A percentile compares a stretch with the other conserved stretches of the same genome.
Conservation (phyloP, 2,888 invertebrate species). For the Caenorhabditis sp. region DNA sequence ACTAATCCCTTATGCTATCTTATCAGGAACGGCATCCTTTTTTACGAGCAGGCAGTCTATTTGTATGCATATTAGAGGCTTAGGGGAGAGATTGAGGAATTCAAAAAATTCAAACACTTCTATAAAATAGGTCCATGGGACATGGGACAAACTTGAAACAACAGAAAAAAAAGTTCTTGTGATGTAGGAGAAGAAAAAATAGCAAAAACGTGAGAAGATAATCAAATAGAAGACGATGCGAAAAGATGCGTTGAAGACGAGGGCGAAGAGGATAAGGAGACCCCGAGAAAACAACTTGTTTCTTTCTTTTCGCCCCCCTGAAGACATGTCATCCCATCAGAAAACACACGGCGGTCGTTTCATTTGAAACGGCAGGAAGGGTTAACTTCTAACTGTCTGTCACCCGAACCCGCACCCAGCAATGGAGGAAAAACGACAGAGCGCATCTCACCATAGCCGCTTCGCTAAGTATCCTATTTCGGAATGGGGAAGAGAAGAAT, state of each 20-base stretch:
- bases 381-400: constrained; percentile 22
- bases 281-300: constrained; percentile 24
- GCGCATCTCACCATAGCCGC: not conserved
- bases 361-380: constrained; percentile 41
- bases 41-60: not conserved
- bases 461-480: not conserved
- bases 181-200: constrained; percentile 26
- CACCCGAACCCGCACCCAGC: not conserved
- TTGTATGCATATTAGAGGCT: constrained; percentile 7
- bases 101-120: no score
- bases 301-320: constrained; percentile 12
- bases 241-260: no score
- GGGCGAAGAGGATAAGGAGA: constrained; percentile 15
- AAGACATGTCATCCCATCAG: constrained; percentile 33
- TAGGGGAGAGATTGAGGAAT: no score
- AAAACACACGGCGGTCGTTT: constrained; percentile 22
- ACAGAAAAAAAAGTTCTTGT: constrained; percentile 44
- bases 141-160: constrained; percentile 1
- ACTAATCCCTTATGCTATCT: constrained; percentile 59
- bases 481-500: not conserved
- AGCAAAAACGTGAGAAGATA: constrained; percentile 37
- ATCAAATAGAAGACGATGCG: constrained; percentile 59
- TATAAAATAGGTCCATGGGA: no score
- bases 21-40: constrained; percentile 24
- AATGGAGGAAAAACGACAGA: not conserved